A percentile compares a stretch with the other conserved stretches of the same genome.
These are phyloP conservation scores for Oriolus oriolus DNA, from an alignment of 2,113 vertebrate genomes.

Conservation along the genomic window DNA sequence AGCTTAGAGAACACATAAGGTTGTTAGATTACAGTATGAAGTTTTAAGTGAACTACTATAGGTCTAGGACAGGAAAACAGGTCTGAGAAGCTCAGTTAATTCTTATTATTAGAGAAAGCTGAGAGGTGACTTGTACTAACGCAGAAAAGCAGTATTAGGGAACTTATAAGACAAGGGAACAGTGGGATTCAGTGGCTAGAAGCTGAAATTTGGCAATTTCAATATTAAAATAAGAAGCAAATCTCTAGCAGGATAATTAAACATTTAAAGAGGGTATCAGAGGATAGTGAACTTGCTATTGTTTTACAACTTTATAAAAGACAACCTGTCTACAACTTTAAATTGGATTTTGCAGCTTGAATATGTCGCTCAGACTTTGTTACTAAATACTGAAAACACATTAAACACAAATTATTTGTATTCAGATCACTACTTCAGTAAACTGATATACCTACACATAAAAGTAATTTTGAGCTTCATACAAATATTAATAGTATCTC, in stretches of 20 bases:
- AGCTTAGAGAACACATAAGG: fast-evolving
- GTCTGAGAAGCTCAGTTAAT: background rate
- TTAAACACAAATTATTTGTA: background rate
- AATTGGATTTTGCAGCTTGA: background rate
- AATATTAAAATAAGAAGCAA: background rate
- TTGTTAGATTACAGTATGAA: background rate
- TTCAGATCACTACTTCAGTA: background rate
- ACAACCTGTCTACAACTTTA: background rate
- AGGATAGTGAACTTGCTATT: background rate
- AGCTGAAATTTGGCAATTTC: background rate
- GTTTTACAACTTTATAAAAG: background rate
- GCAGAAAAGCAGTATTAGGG: background rate
- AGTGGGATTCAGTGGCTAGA: background rate
- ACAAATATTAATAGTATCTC: background rate
- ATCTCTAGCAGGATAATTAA: background rate
- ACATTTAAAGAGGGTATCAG: background rate
- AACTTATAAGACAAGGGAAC: background rate
- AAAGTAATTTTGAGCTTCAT: background rate
- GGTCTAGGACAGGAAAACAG: background rate
- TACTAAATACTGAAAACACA: background rate
- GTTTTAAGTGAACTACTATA: background rate
- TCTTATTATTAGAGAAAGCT: background rate
- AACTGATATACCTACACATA: background rate
- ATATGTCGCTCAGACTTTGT: background rate
- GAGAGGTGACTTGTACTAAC: background rate